phyloP scores from a whole-genome alignment of 2,797 vertebrate species.

The Hipposideros larvatus region DNA sequence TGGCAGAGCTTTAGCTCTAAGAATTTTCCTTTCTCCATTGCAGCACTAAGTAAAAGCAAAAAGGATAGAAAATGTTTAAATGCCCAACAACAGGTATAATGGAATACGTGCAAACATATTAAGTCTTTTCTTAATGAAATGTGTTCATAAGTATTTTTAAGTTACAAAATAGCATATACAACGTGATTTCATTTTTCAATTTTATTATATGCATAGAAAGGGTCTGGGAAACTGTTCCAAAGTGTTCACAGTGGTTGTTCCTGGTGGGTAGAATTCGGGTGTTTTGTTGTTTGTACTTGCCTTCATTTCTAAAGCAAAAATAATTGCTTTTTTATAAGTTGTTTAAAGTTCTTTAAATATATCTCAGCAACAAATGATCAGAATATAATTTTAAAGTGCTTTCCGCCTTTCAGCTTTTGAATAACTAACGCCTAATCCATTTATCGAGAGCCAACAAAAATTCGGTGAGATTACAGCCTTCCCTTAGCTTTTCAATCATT shows the following conservation, averaged over 20 bases:
- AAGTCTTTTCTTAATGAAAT: not conserved
- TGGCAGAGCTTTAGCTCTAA: not conserved
- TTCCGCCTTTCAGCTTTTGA: not conserved
- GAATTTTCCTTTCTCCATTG: not conserved
- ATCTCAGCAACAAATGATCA: not conserved
- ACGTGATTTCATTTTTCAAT: not conserved
- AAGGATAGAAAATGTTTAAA: slow-evolving; percentile 4
- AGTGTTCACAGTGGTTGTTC: not conserved
- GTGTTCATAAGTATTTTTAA: not conserved
- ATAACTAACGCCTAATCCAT: not conserved
- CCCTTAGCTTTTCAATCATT: not conserved
- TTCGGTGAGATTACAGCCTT: not conserved
- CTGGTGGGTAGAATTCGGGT: not conserved
- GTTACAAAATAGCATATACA: slow-evolving; percentile 9
- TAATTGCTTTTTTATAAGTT: not conserved
- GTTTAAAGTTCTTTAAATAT: slow-evolving; percentile 3
- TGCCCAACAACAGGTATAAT: not conserved
- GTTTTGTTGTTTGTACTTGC: not conserved
- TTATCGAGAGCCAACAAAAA: not conserved
- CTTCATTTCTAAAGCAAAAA: slow-evolving; percentile 32
- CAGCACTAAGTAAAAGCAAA: slow-evolving; percentile 48
- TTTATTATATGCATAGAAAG: not conserved
- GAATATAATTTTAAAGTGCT: not conserved
- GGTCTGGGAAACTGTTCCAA: not conserved
- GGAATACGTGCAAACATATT: not conserved